Conservation (phyloP, 2,888 invertebrate genomes). For the Minunthozetes semirufus region DNA sequence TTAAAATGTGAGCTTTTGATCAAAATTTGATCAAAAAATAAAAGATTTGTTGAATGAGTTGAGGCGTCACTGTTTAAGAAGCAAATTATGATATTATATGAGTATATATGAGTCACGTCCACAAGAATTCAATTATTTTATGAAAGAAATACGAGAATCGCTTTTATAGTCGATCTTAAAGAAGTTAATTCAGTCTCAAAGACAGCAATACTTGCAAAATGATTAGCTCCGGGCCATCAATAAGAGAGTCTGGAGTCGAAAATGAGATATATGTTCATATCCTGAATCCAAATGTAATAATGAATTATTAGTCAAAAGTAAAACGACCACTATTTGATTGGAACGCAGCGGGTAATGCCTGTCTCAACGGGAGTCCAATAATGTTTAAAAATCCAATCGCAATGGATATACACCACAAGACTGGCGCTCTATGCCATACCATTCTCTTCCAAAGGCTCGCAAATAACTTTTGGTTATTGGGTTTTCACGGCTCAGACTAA, state of each 20-base stretch:
- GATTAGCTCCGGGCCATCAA: constrained; percentile 26
- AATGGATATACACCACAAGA: neutral
- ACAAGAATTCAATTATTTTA: constrained; percentile 27
- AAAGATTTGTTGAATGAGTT: constrained; percentile 1
- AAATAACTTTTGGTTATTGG: neutral
- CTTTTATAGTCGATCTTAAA: neutral
- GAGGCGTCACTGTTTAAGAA: constrained; percentile 8
- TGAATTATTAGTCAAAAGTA: constrained; percentile 30
- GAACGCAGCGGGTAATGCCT: constrained; percentile 13
- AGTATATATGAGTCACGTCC: constrained; percentile 28
- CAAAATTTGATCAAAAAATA: neutral
- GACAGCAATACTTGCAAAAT: constrained; percentile 9
- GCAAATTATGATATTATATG: constrained; percentile 31
- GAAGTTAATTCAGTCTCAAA: constrained; percentile 26
- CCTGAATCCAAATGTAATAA: constrained; percentile 27
- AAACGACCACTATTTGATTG: constrained; percentile 26
- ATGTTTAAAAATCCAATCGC: constrained; percentile 23
- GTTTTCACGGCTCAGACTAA: neutral
- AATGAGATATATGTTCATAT: constrained; percentile 14
- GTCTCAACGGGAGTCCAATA: constrained; percentile 10
- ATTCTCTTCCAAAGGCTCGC: neutral
- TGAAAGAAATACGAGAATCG: constrained; percentile 27
- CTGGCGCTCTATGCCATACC: neutral
- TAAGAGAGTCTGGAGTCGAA: constrained; percentile 10
- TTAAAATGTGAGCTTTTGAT: neutral